Base-by-base conservation (phyloP, 2,797 vertebrate genomes). In the Enteromius thamalakanensis region DNA sequence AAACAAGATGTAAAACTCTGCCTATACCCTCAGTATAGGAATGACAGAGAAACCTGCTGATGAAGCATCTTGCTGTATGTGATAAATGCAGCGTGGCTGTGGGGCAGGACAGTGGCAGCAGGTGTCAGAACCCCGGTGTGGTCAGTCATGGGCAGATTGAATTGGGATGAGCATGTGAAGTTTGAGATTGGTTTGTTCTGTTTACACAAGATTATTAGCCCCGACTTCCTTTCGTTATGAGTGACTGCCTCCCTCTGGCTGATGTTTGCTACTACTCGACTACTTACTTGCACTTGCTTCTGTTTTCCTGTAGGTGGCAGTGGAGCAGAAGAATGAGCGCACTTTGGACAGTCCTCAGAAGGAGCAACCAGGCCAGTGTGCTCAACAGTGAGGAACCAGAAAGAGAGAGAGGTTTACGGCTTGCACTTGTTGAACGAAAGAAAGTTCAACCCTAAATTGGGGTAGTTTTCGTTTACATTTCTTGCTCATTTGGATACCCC, bases 311-410 rank as follows among this genome's bases (percentile, higher is more conserved):
- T 89, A 97, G 96, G 96, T 97, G 3, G 96, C 95, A 91, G 95
- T 96, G 86, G 96, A 96, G 85, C 95, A 94, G 79, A 96, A 95
- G 86, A 95, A 89, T 86, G 94, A 89, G 81, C 87, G 93, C 87
- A 92, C 90, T 85, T 88, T 88, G 6, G 92, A 94, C 64, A 90
- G 90, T 79, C 91, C 90, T 29, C 87, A 92, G 75, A 69, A 89
- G 45, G 93, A 93, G 81, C 92, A 93, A 72, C 89, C 94, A 55
- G 91, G 91, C 65, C 92, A 93, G 88, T 97, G 96, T 87, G 84
- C 90, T 80, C 91, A 89, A 0, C 96, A 97, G 87, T 97, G 93
- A 96, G 26, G 60, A 71, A 9, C 1, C n/a, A 8, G 17, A 26
- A 45, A 23, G 17, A 47, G 60, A 65, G 23, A 23, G 37, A 49